Evolutionary conservation across 2,113 vertebrate species (phyloP), one percentile per base, ranked within the genome.

Genomic region (Rallus limicola): DNA sequence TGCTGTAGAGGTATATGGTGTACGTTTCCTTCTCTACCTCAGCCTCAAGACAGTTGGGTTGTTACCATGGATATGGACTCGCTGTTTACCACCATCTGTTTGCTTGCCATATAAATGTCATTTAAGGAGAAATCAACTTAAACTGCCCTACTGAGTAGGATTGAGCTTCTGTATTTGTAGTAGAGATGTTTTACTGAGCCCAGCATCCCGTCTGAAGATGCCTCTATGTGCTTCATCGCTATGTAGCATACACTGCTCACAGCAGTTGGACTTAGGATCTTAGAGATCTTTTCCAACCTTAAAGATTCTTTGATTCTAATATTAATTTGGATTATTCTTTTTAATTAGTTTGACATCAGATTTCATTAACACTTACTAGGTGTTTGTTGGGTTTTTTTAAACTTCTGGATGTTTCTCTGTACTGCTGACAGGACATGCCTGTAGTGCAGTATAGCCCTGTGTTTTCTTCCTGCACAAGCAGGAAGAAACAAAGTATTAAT

Each of bases 401-500:
- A 44, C 44, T 68, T 88, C 31, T 76, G 19, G 40, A 60, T 80
- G 69, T 78, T 86, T 84, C 55, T 74, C 58, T 82, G 26, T 58
- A 11, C 62, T 76, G 86, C 95, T 85, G 83, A 87, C 72, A 89
- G 85, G 82, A 92, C 80, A 78, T 50, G 36, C 16, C 70, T 38
- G 77, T 69, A 18, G 69, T 0, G 0, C 26, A 18, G 62, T 10
- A 33, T 69, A 81, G 72, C 18, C 3, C 71, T 63, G 59, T 92
- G 21, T 92, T 97, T 96, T 90, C 72, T 96, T 90, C 72, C 86
- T 63, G 76, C 70, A 77, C 67, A 91, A 84, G 81, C 76, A 94
- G 88, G 92, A 96, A 97, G 86, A 97, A 95, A 92, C 93, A 92
- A 91, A 94, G 86, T 93, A 95, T 93, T 96, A 91, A 96, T 91